Percentiles rank a stretch among this genome's conserved stretches.
These are phyloP conservation scores for Notoglanidium macrostoma DNA, from an alignment of 2,797 vertebrate species.

Conservation along the genomic window DNA sequence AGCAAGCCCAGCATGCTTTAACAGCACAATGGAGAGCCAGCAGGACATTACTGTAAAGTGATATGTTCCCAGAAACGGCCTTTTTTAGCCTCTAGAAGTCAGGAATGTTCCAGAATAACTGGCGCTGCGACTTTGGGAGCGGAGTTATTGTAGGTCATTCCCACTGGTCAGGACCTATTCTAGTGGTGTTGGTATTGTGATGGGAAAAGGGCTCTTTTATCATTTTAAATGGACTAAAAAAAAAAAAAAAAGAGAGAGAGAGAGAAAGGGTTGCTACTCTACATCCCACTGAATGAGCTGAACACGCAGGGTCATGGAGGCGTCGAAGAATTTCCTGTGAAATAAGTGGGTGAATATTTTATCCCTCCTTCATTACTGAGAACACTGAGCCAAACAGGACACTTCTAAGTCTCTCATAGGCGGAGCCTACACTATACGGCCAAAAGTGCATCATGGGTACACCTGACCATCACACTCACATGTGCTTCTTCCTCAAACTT, in stretches of 20 bases:
- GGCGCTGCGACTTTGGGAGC: slow-evolving; percentile 39
- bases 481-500: too few relatives aligned
- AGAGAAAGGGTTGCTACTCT: neutral
- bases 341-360: neutral
- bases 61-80: neutral
- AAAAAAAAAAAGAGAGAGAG: neutral
- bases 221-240: neutral
- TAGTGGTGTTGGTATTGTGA: neutral
- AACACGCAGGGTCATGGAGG: neutral
- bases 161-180: neutral
- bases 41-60: slow-evolving; percentile 17
- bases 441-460: neutral
- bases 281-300: neutral
- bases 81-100: neutral
- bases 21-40: slow-evolving; percentile 56
- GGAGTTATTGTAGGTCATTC: neutral
- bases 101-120: neutral
- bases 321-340: neutral
- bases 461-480: neutral
- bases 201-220: neutral
- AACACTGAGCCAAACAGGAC: neutral
- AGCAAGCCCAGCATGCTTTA: slow-evolving; percentile 63
- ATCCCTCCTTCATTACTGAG: neutral
- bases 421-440: neutral
- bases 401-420: neutral